Evolutionary conservation across 2,888 invertebrate genomes (phyloP), one percentile per base, ranked within the genome.

Genomic region (Serrognathus titanus): DNA sequence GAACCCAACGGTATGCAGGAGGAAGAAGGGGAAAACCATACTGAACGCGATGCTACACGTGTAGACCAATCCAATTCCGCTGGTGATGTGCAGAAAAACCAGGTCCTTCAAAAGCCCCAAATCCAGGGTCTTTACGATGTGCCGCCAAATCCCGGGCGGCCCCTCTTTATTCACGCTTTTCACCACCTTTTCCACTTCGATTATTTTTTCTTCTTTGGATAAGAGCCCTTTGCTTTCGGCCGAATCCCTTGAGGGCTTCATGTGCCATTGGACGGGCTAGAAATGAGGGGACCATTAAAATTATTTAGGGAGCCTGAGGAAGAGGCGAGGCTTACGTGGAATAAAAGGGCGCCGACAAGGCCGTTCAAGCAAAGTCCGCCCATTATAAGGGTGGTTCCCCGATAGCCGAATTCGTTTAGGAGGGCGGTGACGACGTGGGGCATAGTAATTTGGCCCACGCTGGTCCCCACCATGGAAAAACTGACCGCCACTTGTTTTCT

Each of bases 371-470:
- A 83, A 40, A 89, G 69, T 5, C 78, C 79, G 7, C 86, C 83
- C 67, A 89, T 77, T 16, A 88, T 79, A 55, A 88, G 69, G 40
- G 87, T 83, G 0, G 89, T 84, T 38, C 82, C 82, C 63, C 78
- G 80, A 71, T 84, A 89, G 46, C 85, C 85, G 72, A 84, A 88
- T 64, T 81, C 78, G 61, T 84, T 83, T 59, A 89, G 73, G 47
- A 89, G 81, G 66, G 83, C 81, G 48, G 84, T 80, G 55, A 89
- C 85, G 62, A 88, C 78, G 69, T 87, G 87, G 2, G 90, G 90
- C 81, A 89, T 85, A 57, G 88, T 71, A 73, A 88, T 86, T 72
- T 89, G 89, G 2, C 90, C 90, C 24, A 89, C 75, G 58, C 89
- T 88, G 60, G 89, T 88, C 53, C 90, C 90, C 24, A 88, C 88